phyloP scores from a whole-genome alignment of 2,888 invertebrate genomes.

The Drosophila diplacantha region DNA sequence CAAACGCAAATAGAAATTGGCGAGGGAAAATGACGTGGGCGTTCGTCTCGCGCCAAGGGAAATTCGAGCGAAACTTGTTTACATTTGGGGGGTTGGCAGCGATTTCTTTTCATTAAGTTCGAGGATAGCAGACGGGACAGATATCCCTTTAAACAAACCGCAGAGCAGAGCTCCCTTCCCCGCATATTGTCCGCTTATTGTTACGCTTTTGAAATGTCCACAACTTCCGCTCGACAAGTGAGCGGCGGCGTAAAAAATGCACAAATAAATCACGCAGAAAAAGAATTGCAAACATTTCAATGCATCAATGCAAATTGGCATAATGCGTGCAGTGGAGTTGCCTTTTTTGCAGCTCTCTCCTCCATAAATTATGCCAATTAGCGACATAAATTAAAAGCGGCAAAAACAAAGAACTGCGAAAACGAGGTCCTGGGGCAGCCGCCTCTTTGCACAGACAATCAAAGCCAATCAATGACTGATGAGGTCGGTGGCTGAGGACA shows the following conservation, averaged over 20 bases:
- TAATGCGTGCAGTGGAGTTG: slow-evolving; percentile 42
- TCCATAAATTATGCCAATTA: slow-evolving; percentile 70
- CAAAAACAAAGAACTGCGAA: slow-evolving; percentile 27
- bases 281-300: slow-evolving; percentile 38
- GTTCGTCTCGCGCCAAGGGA: slow-evolving; percentile 51
- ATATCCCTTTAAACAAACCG: slow-evolving; percentile 12
- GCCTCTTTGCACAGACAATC: slow-evolving; percentile 55
- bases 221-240: slow-evolving; percentile 37
- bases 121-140: not conserved
- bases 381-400: slow-evolving; percentile 59
- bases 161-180: not conserved
- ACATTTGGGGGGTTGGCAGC: slow-evolving; percentile 31
- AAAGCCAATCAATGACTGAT: slow-evolving; percentile 64
- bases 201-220: slow-evolving; percentile 41
- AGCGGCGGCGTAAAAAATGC: slow-evolving; percentile 8
- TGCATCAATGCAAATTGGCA: slow-evolving; percentile 51
- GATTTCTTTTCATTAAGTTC: slow-evolving; percentile 34
- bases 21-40: slow-evolving; percentile 52
- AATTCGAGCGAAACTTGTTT: slow-evolving; percentile 29
- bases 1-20: slow-evolving; percentile 52
- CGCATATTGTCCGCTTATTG: slow-evolving; percentile 27
- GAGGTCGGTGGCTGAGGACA: slow-evolving; percentile 47
- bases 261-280: slow-evolving; percentile 35
- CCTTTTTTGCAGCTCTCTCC: slow-evolving; percentile 20
- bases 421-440: not conserved